Conservation (phyloP, 2,888 invertebrate species). For the Axea sp. region DNA sequence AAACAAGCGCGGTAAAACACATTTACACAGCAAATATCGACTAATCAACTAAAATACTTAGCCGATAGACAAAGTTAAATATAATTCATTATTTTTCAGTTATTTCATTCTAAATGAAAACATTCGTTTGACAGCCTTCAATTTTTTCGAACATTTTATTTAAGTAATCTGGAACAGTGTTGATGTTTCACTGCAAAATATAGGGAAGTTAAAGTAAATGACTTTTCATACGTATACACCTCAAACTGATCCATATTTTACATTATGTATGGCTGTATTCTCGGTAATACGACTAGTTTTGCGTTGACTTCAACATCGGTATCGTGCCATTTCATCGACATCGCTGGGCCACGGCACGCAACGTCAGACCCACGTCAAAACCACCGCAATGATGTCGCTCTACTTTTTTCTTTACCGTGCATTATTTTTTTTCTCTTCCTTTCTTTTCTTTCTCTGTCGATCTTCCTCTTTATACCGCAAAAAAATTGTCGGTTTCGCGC, state of each 20-base stretch:
- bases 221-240: conserved; percentile 32
- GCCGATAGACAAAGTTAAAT: conserved; percentile 1
- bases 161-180: conserved; percentile 20
- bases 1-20: neutral
- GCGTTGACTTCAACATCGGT: conserved; percentile 61
- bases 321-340: conserved; percentile 66
- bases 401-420: conserved; percentile 33
- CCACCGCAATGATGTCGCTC: conserved; percentile 60
- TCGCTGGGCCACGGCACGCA: conserved; percentile 67
- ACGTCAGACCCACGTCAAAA: conserved; percentile 68
- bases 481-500: conserved; percentile 40
- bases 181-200: conserved; percentile 6
- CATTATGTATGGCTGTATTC: conserved; percentile 48
- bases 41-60: too few species aligned
- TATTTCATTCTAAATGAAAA: conserved; percentile 20
- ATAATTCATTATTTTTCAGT: conserved; percentile 17
- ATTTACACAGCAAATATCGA: too few species aligned
- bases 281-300: conserved; percentile 48
- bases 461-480: conserved; percentile 12
- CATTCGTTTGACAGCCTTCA: neutral
- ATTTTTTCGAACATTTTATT: neutral
- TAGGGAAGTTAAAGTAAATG: conserved; percentile 25
- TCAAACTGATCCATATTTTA: conserved; percentile 53
- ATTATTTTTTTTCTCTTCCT: conserved; percentile 20
- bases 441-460: conserved; percentile 10